These are phyloP conservation scores for Lepilemur septentrionalis DNA, from an alignment of 2,797 vertebrate genomes.

Conservation along the genomic window DNA sequence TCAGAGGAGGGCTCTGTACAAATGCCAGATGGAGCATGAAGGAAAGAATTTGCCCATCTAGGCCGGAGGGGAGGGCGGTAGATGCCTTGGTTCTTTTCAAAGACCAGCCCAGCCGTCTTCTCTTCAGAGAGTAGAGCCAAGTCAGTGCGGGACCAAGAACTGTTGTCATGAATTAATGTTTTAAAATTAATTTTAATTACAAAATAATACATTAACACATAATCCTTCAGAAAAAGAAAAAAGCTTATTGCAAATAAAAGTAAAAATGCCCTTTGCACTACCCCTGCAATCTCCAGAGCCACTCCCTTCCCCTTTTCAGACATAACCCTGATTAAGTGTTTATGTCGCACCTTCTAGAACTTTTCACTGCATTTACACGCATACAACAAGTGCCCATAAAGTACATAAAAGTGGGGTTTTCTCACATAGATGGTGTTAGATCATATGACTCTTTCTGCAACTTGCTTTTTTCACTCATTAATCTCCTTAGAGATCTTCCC, in stretches of 20 bases:
- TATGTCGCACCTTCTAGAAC: background rate
- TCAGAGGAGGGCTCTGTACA: background rate
- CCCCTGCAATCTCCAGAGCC: background rate
- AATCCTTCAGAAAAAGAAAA: background rate
- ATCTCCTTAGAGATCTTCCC: background rate
- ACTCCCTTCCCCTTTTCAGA: background rate
- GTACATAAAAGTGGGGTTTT: background rate
- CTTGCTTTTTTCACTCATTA: background rate
- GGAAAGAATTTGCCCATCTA: no score
- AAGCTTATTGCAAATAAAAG: background rate
- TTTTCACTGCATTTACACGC: background rate
- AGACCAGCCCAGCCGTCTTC: background rate
- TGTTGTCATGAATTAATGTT: background rate
- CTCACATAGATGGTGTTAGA: background rate
- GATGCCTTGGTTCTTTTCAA: background rate
- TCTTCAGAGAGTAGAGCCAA: background rate
- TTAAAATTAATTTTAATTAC: background rate
- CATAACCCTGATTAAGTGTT: background rate
- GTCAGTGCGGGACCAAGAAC: background rate
- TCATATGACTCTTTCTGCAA: background rate
- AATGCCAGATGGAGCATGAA: background rate
- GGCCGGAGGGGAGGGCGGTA: fast-evolving
- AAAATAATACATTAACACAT: background rate
- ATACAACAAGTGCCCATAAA: background rate
- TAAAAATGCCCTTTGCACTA: background rate